Conservation (phyloP, 2,113 vertebrate species). For the Orycteropus afer region DNA sequence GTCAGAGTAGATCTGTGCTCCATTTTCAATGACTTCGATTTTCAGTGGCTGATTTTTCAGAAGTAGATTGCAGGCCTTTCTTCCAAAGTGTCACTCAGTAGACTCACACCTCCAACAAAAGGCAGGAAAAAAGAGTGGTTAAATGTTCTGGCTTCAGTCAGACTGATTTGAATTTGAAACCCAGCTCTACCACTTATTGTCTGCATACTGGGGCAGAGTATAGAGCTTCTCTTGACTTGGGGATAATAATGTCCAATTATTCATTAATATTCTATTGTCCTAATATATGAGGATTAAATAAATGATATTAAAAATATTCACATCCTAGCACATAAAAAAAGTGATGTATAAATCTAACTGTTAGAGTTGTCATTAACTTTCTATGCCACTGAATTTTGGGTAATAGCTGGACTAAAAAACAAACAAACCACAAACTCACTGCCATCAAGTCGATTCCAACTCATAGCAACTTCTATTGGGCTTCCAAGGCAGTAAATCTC, state of each 20-base stretch:
- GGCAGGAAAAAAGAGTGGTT: neutral
- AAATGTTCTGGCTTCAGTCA: neutral
- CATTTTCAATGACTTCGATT: neutral
- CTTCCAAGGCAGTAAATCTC: no score
- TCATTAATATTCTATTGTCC: slow-evolving; percentile 23
- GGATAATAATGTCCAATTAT: neutral
- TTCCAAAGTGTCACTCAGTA: neutral
- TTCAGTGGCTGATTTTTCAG: neutral
- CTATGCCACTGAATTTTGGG: neutral
- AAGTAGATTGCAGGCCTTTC: neutral
- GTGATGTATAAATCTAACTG: neutral
- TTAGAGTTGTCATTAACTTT: neutral
- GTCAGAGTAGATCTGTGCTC: neutral
- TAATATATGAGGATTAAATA: neutral
- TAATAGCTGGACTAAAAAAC: neutral
- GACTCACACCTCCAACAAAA: neutral
- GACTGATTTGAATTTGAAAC: neutral
- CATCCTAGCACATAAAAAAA: neutral
- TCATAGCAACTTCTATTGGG: no score
- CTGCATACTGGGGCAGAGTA: neutral
- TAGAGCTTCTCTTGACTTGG: neutral
- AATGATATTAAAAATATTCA: slow-evolving; percentile 7
- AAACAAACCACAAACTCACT: no score
- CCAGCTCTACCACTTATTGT: neutral
- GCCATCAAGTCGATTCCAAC: no score